Evolutionary conservation across 2,888 invertebrate species (phyloP).

Genomic region (Chrysodeixis includens): DNA sequence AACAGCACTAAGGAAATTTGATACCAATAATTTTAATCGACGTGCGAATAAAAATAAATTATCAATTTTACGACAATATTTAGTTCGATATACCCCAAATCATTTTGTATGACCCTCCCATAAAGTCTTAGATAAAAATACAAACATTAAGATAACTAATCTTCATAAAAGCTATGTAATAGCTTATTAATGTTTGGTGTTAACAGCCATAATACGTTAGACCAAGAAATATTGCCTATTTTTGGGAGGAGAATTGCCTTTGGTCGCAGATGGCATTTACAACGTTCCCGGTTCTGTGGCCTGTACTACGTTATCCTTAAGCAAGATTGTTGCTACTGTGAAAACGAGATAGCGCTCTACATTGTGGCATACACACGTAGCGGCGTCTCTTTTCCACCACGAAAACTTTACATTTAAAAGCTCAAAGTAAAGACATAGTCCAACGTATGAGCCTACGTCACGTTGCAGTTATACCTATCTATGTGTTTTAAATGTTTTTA

Average conservation of each 20-base stretch:
- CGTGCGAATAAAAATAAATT: no score
- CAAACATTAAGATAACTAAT: conserved; percentile 20
- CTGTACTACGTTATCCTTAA: neutral
- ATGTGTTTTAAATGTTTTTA: conserved; percentile 48
- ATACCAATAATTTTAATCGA: no score
- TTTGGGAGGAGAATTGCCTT: conserved; percentile 42
- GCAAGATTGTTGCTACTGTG: neutral
- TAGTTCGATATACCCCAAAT: no score
- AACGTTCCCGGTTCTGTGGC: conserved; percentile 23
- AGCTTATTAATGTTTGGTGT: conserved; percentile 44
- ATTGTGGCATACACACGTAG: no score
- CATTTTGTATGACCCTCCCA: neutral
- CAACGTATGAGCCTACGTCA: conserved; percentile 20
- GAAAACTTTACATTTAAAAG: no score
- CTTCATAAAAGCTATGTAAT: conserved; percentile 39
- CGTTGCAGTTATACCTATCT: conserved; percentile 56
- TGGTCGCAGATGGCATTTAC: conserved; percentile 57
- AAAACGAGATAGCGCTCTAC: no score
- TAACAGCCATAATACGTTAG: conserved; percentile 23
- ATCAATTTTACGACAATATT: no score
- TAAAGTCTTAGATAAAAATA: neutral
- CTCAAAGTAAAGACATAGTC: neutral
- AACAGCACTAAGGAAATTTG: no score
- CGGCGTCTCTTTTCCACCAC: no score
- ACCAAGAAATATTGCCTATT: conserved; percentile 50